Evolutionary conservation across 2,797 vertebrate genomes (phyloP), one percentile per base, ranked within the genome.

Genomic region (Apodemus agrarius): DNA sequence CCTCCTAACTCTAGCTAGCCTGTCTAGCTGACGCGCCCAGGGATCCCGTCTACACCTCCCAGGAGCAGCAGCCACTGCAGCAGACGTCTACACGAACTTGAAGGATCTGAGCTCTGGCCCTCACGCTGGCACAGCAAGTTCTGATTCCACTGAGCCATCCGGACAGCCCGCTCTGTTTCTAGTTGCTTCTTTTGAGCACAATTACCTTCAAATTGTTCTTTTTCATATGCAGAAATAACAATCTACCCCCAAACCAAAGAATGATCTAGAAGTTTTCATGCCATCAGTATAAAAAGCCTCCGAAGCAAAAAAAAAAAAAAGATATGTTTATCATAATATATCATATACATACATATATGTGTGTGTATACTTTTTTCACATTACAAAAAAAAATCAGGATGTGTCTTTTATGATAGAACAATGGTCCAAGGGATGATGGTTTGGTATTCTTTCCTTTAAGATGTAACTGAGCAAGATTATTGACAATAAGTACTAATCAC

Each of bases 181-280:
- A 65, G 59, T 72, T 88, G 52, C 81, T 61, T 95, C 74, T 59
- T 89, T 65, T 80, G 59, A 93, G 4, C 31, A 31, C 19, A 91
- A 79, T 61, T 52, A 57, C 91, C 40, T 84, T 29, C 85, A 79
- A 82, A 57, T 52, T 93, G 89, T 43, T 61, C 24, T 75, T 49
- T 34, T 72, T 52, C 26, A 31, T 54, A 82, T 61, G n/a, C 31
- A 75, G 19, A 91, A 93, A 14, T 69, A 89, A 61, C 26, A 88
- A 72, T 84, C 43, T 90, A 93, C 69, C 26, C 89, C 17, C 34
- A 90, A 78, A 74, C 16, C 37, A 92, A 87, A 96, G 31, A 63
- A 93, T 31, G 59, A 13, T 12, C 21, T 92, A 46, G 72, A 92
- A 31, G 0, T 92, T 92, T 74, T 52, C 40, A 63, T 84, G 9